Evolutionary conservation across 92 coral and sea anemone species (phyloP).

Genomic region (Phenganax marumi): DNA sequence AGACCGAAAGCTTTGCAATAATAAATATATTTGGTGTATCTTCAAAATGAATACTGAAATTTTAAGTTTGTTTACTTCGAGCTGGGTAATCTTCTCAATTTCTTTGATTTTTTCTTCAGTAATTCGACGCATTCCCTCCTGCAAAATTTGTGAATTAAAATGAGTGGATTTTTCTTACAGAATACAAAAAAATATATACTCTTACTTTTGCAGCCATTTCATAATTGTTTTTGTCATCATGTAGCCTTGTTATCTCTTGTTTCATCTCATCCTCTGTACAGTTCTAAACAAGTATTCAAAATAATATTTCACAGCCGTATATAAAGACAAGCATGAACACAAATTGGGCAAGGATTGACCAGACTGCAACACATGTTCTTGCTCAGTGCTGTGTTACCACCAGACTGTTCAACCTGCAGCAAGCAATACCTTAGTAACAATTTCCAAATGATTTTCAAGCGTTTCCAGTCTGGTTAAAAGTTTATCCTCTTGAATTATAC

Average conservation of each 20-base stretch:
- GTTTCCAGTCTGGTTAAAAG: constrained; percentile 93
- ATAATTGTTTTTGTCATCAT: constrained; percentile 88
- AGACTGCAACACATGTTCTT: background rate
- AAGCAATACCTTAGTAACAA: constrained; percentile 71
- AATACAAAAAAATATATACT: background rate
- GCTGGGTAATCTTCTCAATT: constrained; percentile 80
- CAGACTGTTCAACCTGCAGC: background rate
- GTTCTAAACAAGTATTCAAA: constrained; percentile 51
- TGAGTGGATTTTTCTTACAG: background rate
- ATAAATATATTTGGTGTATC: no score
- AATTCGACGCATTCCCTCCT: constrained; percentile 82
- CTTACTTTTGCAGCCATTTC: constrained; percentile 96
- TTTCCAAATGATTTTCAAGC: constrained; percentile 92
- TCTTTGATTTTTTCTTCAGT: constrained; percentile 88
- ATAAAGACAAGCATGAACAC: background rate
- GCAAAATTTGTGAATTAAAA: background rate
- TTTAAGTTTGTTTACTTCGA: constrained; percentile 60
- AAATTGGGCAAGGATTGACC: background rate
- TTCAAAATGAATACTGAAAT: no score
- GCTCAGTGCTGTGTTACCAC: no score
- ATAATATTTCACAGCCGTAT: background rate
- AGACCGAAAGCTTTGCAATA: no score
- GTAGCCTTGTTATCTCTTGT: constrained; percentile 70
- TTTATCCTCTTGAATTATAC: constrained; percentile 93
- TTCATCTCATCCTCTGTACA: constrained; percentile 80